Percentiles rank a stretch among this genome's conserved stretches.
Evolutionary conservation across 2,888 invertebrate genomes (phyloP).

Genomic region (Luperina testacea): DNA sequence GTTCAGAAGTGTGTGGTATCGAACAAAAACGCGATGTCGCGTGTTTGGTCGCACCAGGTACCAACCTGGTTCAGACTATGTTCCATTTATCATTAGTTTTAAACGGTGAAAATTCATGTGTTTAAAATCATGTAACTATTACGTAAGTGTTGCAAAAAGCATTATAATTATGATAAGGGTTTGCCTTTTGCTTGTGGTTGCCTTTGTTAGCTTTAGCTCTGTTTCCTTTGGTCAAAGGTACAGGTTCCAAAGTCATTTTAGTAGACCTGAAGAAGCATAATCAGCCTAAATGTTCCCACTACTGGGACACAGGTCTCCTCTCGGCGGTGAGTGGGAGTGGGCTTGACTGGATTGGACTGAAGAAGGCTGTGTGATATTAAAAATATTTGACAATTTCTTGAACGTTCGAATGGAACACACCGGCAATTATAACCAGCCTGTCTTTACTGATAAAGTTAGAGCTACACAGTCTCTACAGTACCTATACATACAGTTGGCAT

Average conservation of each 20-base stretch:
- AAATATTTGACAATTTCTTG: too few species aligned
- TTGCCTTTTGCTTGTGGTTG: not conserved
- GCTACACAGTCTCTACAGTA: too few species aligned
- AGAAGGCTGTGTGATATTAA: too few species aligned
- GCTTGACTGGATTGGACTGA: not conserved
- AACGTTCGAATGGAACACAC: too few species aligned
- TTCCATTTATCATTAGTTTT: conserved; percentile 54
- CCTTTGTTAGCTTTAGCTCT: not conserved
- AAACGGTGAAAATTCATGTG: conserved; percentile 41
- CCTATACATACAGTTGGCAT: not conserved
- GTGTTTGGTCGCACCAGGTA: conserved; percentile 34
- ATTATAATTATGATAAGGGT: not conserved
- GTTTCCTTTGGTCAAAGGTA: not conserved
- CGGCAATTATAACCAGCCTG: too few species aligned
- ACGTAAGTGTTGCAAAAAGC: conserved; percentile 2
- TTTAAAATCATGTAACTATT: conserved; percentile 42
- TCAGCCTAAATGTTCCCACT: too few species aligned
- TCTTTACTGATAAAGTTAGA: too few species aligned
- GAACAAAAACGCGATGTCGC: conserved; percentile 56
- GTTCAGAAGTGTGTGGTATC: conserved; percentile 27
- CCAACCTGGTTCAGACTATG: conserved; percentile 33
- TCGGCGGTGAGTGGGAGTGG: too few species aligned
- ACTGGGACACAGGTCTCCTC: too few species aligned
- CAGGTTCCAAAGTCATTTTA: not conserved
- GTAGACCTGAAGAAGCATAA: too few species aligned